Conservation (phyloP, 2,797 vertebrate species). For the Selene dorsalis region DNA sequence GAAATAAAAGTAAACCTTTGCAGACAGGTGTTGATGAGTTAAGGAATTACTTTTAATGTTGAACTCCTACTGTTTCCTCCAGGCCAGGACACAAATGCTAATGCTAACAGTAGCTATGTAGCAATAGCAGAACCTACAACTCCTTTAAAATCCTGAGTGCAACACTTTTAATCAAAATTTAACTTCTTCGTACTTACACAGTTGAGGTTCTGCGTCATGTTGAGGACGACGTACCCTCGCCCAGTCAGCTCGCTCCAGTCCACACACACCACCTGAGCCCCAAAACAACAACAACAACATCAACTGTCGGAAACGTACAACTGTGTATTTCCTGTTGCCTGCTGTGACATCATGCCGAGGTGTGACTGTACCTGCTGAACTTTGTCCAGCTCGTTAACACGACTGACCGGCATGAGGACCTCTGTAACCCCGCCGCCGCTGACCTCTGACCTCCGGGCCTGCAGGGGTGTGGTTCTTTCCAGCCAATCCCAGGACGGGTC, state of each 20-base stretch:
- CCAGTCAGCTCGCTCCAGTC: conserved; percentile 93
- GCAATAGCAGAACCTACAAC: too few species aligned
- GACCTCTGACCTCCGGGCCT: conserved; percentile 69
- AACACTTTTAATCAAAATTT: not conserved
- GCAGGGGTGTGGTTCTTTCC: conserved; percentile 55
- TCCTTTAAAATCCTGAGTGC: not conserved
- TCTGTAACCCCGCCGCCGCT: conserved; percentile 66
- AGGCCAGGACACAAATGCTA: too few species aligned
- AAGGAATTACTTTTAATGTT: too few species aligned
- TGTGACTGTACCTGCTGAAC: conserved; percentile 83
- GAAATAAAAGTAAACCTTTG: too few species aligned
- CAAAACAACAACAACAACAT: not conserved
- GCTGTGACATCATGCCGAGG: not conserved
- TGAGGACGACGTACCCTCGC: conserved; percentile 92
- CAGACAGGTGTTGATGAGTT: too few species aligned
- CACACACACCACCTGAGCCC: conserved; percentile 91
- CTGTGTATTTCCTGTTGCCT: too few species aligned
- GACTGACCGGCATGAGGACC: conserved; percentile 56
- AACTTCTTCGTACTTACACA: conserved; percentile 88
- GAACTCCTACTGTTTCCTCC: too few species aligned
- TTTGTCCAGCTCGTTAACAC: conserved; percentile 79
- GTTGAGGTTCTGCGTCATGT: conserved; percentile 93
- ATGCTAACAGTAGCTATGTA: too few species aligned
- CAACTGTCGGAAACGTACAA: not conserved
- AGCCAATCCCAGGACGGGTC: conserved; percentile 70